Conservation (phyloP, 2,113 vertebrate genomes). For the Rhipidura dahli region DNA sequence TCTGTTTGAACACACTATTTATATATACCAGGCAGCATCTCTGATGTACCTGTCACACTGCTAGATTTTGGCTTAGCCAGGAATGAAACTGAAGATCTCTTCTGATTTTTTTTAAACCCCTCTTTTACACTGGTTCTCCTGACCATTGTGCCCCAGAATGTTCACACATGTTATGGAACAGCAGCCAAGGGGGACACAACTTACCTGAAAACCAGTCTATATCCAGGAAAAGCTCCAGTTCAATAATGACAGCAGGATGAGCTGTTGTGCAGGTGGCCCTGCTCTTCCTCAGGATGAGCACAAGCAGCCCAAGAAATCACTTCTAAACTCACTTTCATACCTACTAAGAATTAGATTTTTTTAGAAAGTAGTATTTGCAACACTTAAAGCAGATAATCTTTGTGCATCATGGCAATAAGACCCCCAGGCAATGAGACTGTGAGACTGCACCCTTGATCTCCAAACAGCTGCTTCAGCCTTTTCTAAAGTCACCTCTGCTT, state of each 20-base stretch:
- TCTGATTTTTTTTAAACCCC: not conserved
- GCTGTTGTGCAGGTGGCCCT: not conserved
- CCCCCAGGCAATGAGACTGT: not conserved
- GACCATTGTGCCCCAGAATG: not conserved
- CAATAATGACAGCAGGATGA: not conserved
- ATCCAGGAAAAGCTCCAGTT: not conserved
- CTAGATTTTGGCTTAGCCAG: not conserved
- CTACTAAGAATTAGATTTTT: not conserved
- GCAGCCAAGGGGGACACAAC: not conserved
- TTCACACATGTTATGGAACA: not conserved
- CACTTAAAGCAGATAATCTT: not conserved
- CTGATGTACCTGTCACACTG: not conserved
- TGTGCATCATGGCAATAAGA: not conserved
- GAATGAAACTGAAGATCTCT: not conserved
- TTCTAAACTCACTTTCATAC: not conserved
- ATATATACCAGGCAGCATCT: not conserved
- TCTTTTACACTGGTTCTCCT: not conserved
- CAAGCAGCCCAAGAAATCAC: not conserved
- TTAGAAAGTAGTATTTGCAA: not conserved
- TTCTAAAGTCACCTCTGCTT: not conserved
- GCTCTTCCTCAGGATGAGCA: not conserved
- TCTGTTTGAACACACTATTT: not conserved
- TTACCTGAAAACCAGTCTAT: not conserved
- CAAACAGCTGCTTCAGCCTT: not conserved
- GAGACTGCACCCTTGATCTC: fast-evolving